Percentiles rank a stretch among this genome's conserved stretches.
Evolutionary conservation across 2,113 vertebrate genomes (phyloP).

Genomic region (Prolemur simus): DNA sequence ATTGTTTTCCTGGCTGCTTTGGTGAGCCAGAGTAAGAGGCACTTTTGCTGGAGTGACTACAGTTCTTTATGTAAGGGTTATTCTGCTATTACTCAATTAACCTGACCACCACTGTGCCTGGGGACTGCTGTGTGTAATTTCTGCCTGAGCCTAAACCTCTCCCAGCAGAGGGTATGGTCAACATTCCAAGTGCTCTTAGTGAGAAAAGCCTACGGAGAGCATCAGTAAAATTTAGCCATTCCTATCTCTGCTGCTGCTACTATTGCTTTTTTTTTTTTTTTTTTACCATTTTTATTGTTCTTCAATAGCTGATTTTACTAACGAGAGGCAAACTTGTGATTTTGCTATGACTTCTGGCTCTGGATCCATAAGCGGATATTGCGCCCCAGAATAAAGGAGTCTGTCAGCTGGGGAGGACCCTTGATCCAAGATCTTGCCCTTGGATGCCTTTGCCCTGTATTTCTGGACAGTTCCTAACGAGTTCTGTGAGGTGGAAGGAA

Average conservation of each 20-base stretch:
- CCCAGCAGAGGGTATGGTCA: no score
- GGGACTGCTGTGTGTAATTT: not conserved
- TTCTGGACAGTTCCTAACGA: not conserved
- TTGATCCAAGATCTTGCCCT: not conserved
- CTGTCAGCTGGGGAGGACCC: not conserved
- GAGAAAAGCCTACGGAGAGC: not conserved
- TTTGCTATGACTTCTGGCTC: not conserved
- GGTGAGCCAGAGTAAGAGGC: not conserved
- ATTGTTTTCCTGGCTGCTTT: not conserved
- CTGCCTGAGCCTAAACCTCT: not conserved
- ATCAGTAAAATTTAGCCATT: not conserved
- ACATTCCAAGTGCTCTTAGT: not conserved
- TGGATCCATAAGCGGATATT: not conserved
- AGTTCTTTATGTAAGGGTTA: not conserved
- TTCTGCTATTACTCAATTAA: not conserved
- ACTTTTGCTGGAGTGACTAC: not conserved
- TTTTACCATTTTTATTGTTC: not conserved
- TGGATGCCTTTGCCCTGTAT: not conserved
- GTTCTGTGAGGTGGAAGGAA: not conserved
- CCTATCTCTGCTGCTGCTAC: not conserved
- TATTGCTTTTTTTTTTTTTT: not conserved
- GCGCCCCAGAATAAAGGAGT: not conserved
- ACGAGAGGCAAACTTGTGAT: not conserved
- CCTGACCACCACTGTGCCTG: not conserved
- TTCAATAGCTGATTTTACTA: not conserved